These are phyloP conservation scores for Lasioglossum villosulum DNA, from an alignment of 2,888 invertebrate species.

Conservation along the genomic window DNA sequence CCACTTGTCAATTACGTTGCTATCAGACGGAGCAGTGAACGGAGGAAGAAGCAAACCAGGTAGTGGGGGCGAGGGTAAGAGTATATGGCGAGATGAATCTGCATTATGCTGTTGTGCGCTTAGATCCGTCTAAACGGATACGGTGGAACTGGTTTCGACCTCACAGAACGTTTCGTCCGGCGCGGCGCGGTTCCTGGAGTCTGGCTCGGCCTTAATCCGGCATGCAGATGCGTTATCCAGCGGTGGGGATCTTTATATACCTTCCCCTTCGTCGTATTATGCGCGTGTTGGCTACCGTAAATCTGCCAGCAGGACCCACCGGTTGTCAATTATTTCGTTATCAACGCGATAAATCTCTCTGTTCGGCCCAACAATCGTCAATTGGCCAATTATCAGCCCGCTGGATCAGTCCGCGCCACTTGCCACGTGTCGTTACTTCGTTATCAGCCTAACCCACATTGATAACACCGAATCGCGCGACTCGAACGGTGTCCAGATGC, in stretches of 20 bases:
- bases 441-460: constrained; percentile 51
- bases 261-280: constrained; percentile 52
- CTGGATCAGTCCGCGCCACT: constrained; percentile 35
- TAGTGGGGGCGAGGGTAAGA: background rate
- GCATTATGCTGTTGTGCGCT: constrained; percentile 44
- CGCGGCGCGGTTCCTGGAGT: constrained; percentile 48
- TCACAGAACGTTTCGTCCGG: constrained; percentile 55
- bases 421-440: constrained; percentile 46
- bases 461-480: constrained; percentile 36
- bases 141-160: constrained; percentile 63
- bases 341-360: constrained; percentile 56
- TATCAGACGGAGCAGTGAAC: constrained; percentile 32
- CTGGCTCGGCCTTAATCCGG: constrained; percentile 55
- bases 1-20: constrained; percentile 59
- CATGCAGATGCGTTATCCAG: constrained; percentile 66
- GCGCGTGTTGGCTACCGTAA: constrained; percentile 55
- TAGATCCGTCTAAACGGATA: constrained; percentile 59
- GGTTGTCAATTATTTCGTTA: constrained; percentile 64
- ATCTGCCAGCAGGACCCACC: constrained; percentile 56
- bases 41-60: background rate
- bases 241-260: constrained; percentile 28
- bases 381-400: constrained; percentile 49
- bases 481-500: background rate
- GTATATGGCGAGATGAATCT: constrained; percentile 46
- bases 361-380: constrained; percentile 56